Evolutionary conservation across 2,888 invertebrate species (phyloP), one percentile per base, ranked within the genome.

Genomic region (Microctonus brassicae): DNA sequence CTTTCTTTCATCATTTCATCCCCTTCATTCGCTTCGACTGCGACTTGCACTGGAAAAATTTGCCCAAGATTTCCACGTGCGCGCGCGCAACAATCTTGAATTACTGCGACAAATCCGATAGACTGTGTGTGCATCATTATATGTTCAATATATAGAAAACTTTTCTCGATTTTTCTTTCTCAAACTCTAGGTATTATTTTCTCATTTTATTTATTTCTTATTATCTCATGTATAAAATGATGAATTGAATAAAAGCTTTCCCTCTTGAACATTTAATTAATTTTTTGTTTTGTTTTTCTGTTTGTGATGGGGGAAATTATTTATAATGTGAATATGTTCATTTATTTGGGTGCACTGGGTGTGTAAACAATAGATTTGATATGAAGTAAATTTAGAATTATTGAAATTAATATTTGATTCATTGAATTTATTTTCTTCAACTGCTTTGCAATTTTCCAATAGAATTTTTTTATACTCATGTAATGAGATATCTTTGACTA

Each of bases 21-120:
- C 77, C 70, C 75, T 70, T 73, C 61, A 42, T 57, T 39, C 66
- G 39, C 33, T 61, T 33, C 57, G 39, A 36, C 52, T 39, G 34
- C 52, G 62, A 60, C 58, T 64, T 65, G 62, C 55, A 64, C 39
- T 29, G 62, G 33, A 57, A 63, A n/a, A n/a, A n/a, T n/a, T n/a
- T n/a, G n/a, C n/a, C n/a, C n/a, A 52, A 72, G 70, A 52, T 34
- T 47, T 47, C 22, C 63, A 57, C 61, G 69, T n/a, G n/a, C n/a
- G n/a, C n/a, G n/a, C n/a, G 63, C 36, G 67, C 73, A 76, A 68
- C 17, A 17, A 52, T 65, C 70, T 71, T 72, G 75, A 76, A 77
- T 79, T 77, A 77, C 73, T 71, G 73, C 70, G 70, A 66, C 75
- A 73, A 77, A 75, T 73, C 68, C 71, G 70, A 70, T 47, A 47